Evolutionary conservation across 2,797 vertebrate genomes (phyloP).

Genomic region (Microhierax caerulescens): DNA sequence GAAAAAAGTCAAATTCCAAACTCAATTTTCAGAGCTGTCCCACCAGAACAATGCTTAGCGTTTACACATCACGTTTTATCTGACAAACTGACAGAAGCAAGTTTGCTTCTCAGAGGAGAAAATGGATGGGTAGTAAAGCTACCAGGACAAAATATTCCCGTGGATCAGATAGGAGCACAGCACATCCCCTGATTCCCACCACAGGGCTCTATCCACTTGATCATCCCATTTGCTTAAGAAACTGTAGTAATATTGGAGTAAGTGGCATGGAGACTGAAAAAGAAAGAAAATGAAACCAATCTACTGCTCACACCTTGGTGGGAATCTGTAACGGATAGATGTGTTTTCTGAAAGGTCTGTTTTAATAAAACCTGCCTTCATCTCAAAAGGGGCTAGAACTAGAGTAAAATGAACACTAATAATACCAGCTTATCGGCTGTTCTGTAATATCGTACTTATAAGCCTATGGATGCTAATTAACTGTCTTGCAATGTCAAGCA

Average conservation of each 20-base stretch:
- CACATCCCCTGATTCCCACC: neutral
- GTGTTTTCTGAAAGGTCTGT: neutral
- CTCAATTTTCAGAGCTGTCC: neutral
- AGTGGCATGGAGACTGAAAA: neutral
- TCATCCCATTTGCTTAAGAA: neutral
- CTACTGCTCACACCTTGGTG: neutral
- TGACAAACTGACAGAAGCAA: neutral
- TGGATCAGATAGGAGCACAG: neutral
- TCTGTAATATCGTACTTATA: neutral
- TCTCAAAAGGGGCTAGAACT: neutral
- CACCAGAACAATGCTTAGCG: neutral
- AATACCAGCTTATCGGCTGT: neutral
- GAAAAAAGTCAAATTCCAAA: neutral
- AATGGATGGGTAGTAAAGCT: neutral
- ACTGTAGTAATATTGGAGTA: neutral
- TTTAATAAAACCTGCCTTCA: neutral
- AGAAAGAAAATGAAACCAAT: neutral
- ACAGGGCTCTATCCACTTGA: neutral
- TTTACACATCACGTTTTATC: neutral
- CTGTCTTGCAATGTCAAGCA: neutral
- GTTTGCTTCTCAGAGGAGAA: neutral
- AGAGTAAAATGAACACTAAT: neutral
- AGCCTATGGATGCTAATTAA: constrained; percentile 32
- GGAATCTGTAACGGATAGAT: neutral
- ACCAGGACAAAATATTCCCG: neutral